A percentile compares a stretch with the other conserved stretches of the same genome.
Evolutionary conservation across 1,140 invertebrate genomes (phyloP).

Genomic region (Drosophila fuyamai): DNA sequence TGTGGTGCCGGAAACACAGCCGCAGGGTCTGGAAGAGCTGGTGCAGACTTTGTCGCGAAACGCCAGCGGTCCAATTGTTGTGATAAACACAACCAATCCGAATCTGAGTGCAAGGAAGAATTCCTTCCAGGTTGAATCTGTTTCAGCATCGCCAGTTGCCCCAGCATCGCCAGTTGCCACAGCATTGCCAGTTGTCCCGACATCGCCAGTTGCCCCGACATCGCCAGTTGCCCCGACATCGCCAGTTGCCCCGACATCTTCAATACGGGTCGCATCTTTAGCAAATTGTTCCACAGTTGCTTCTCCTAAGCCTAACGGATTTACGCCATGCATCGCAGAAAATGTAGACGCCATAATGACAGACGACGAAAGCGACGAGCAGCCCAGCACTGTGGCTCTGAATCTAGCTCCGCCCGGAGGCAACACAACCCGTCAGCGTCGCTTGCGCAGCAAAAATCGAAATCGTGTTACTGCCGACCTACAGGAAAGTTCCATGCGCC

Average conservation of each 20-base stretch:
- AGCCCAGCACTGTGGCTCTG: conserved; percentile 32
- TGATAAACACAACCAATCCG: conserved; percentile 8
- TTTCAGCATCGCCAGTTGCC: not conserved
- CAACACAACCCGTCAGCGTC: conserved; percentile 18
- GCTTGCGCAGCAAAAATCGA: conserved; percentile 4
- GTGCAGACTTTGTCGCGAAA: conserved; percentile 41
- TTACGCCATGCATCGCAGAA: not conserved
- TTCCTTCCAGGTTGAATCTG: not conserved
- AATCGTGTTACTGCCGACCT: not conserved
- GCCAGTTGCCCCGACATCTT: not conserved
- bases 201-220: not conserved
- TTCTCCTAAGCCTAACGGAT: conserved; percentile 6
- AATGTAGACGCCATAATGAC: conserved; percentile 50
- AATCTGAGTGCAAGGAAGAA: not conserved
- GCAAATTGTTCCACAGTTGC: not conserved
- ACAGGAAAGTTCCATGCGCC: conserved; percentile 26
- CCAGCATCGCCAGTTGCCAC: not conserved
- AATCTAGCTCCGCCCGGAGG: conserved; percentile 53
- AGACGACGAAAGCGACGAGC: conserved; percentile 66
- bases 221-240: not conserved
- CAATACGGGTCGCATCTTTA: conserved; percentile 2
- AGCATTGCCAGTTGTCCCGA: too few relatives aligned
- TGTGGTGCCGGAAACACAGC: conserved; percentile 64
- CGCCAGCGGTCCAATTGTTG: conserved; percentile 20
- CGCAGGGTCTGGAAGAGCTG: conserved; percentile 19